Evolutionary conservation across 2,113 vertebrate species (phyloP), one percentile per base, ranked within the genome.

Genomic region (Rhegmatorhina hoffmannsi): DNA sequence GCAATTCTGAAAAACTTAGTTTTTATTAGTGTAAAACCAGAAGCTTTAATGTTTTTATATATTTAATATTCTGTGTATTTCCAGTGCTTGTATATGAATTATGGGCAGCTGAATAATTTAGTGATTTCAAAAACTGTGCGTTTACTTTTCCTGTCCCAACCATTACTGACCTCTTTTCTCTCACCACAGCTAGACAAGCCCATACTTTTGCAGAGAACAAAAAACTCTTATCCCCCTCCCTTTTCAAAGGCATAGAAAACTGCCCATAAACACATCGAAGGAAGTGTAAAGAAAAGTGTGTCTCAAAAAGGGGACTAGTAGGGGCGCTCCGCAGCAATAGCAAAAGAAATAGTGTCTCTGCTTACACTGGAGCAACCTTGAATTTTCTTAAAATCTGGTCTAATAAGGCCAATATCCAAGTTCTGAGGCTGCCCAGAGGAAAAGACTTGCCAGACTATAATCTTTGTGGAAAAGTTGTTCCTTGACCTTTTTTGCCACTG

Each of bases 391-490:
- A 96, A 96, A 95, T 90, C 84, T 64, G 92, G 62, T 82, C 86
- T 84, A 74, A 13, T 67, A 77, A 93, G 60, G 63, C 80, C 72
- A 93, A 94, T 80, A 79, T 77, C 77, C 95, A 95, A 74, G 74
- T 92, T 95, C 86, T 79, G 80, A 94, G 47, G 52, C 47, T 90
- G 81, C 94, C 90, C 72, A 91, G 77, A 91, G 91, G 90, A 92
- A 91, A 96, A 95, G 74, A 80, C 92, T 90, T 93, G 83, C 85
- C 67, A 94, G 91, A 64, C 93, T 95, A 64, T 84, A 92, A 86
- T 91, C 95, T 95, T 93, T 96, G 91, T 94, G 85, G 87, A 96
- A 95, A 96, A 97, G 84, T 92, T 97, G 83, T 96, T 96, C 91
- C 91, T 96, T 96, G 95, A 97, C 96, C 95, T 95, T 94, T 96